These are phyloP conservation scores for Drosophila paracracens DNA, from an alignment of 2,888 invertebrate species.

Conservation along the genomic window DNA sequence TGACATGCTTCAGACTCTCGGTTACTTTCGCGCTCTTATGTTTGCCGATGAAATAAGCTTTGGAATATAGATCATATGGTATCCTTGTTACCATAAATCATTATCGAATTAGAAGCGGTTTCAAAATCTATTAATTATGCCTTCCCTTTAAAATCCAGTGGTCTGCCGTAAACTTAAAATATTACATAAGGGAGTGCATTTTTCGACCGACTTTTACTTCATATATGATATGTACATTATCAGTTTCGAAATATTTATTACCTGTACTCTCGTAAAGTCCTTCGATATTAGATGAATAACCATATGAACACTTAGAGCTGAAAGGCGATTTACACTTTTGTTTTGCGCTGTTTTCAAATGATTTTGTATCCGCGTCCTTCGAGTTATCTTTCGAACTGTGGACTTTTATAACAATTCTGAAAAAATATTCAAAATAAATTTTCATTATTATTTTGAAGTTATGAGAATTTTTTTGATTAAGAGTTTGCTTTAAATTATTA, in stretches of 20 bases:
- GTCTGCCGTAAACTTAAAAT: not conserved
- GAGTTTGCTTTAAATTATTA: too few species aligned
- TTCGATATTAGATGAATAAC: conserved; percentile 60
- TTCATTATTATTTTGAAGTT: not conserved
- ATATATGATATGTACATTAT: not conserved
- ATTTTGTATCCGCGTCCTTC: not conserved
- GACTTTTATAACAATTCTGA: conserved; percentile 31
- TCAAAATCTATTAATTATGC: not conserved
- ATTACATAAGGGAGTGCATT: not conserved
- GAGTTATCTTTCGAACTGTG: not conserved
- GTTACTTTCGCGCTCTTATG: not conserved
- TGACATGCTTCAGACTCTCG: not conserved
- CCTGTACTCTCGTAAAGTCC: conserved; percentile 48
- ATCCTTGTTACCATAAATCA: not conserved
- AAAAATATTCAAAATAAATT: not conserved
- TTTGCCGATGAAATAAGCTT: not conserved
- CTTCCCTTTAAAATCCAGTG: not conserved
- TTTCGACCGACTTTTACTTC: not conserved
- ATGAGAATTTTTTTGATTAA: too few species aligned
- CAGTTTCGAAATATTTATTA: conserved; percentile 5
- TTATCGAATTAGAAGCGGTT: not conserved
- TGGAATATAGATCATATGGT: not conserved
- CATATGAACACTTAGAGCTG: conserved; percentile 66
- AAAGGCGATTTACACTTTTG: conserved; percentile 47
- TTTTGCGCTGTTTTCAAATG: conserved; percentile 1